Evolutionary conservation across 2,113 vertebrate species (phyloP), one percentile per base, ranked within the genome.

Genomic region (Tetrao urogallus): DNA sequence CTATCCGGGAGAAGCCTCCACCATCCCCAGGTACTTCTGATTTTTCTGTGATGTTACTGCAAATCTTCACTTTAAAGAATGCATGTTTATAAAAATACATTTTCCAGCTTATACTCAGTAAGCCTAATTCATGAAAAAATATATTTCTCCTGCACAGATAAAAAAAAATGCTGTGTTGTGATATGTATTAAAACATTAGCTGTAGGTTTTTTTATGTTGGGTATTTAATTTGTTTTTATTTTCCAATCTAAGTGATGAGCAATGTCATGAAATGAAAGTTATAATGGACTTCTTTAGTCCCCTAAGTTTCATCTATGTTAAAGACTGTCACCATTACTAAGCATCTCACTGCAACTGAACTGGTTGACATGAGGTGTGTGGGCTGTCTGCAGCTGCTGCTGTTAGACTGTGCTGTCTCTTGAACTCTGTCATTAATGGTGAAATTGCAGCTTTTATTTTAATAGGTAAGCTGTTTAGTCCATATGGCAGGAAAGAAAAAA

Each of bases 11-110:
- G 47, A 97, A 98, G 75, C 97, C 96, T 58, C 95, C 96, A 4
- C 97, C 91, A 32, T 97, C 97, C 52, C 96, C 98, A 98, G 98
- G 98, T 99, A 98, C 38, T 61, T 42, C 20, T n/a, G 60, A 52
- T 82, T 71, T 75, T 43, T 54, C 36, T 71, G 0, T 85, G 25
- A 50, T 18, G 32, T 92, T 4, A 8, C 28, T 74, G 25, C 28
- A 32, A 5, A 10, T 76, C 12, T 77, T 83, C 27, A 78, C 38
- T 88, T 87, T 34, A 79, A 54, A 36, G 56, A 60, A 72, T 17
- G 11, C 20, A 5, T 52, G 6, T 64, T 4, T 19, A 42, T 58
- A 56, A 61, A 90, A 63, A 10, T 25, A 43, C 2, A 25, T 64
- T 87, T 84, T 87, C 8, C 56, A 92, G 40, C 27, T 70, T 78